Conservation (phyloP, 1,140 invertebrate species). For the Hestina assimilis region DNA sequence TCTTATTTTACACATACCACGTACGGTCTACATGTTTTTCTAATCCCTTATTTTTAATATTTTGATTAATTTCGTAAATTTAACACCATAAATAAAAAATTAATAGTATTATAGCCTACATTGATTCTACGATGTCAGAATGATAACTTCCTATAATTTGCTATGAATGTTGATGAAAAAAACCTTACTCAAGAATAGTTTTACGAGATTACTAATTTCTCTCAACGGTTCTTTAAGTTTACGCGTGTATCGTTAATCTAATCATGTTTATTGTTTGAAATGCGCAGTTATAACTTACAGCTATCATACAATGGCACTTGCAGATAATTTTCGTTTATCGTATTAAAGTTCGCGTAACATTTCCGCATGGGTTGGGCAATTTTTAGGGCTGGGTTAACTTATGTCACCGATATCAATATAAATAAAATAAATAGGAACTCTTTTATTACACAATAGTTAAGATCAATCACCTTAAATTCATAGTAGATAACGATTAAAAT, state of each 20-base stretch:
- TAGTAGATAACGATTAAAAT: neutral
- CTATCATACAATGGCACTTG: slow-evolving; percentile 25
- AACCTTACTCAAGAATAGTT: too few relatives aligned
- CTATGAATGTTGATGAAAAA: too few relatives aligned
- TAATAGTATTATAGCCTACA: too few relatives aligned
- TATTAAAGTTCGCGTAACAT: slow-evolving; percentile 17
- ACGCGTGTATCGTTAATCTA: slow-evolving; percentile 46
- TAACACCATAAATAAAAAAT: too few relatives aligned
- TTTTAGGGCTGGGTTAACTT: slow-evolving; percentile 18
- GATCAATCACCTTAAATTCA: slow-evolving; percentile 8
- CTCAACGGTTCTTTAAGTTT: too few relatives aligned
- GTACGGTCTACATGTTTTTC: neutral
- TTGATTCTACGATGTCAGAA: too few relatives aligned
- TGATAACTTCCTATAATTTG: too few relatives aligned
- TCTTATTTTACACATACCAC: neutral
- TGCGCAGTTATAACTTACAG: neutral
- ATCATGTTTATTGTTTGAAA: slow-evolving; percentile 31
- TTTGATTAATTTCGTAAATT: too few relatives aligned
- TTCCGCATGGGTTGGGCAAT: slow-evolving; percentile 37
- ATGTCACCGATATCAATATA: slow-evolving; percentile 3
- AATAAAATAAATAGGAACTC: slow-evolving; percentile 4
- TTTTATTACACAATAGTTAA: slow-evolving; percentile 1
- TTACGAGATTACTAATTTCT: too few relatives aligned
- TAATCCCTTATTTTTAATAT: too few relatives aligned
- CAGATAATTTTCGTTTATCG: slow-evolving; percentile 49